A percentile compares a stretch with the other conserved stretches of the same genome.
Evolutionary conservation across 2,113 vertebrate species (phyloP).

Genomic region (Scolopax mira): DNA sequence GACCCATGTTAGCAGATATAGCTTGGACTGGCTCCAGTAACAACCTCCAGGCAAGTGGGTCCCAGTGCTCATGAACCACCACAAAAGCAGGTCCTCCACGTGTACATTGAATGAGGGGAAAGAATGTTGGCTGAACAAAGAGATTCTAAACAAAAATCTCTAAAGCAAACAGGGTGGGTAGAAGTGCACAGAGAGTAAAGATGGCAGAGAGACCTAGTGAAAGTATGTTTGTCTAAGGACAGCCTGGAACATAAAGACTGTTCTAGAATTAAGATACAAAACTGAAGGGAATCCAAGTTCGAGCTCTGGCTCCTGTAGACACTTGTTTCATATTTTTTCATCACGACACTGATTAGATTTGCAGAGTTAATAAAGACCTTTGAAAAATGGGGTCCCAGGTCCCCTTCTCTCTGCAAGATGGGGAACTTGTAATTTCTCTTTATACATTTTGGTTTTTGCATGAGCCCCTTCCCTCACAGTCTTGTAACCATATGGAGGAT

Average conservation of each 20-base stretch:
- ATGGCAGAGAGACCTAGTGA: not conserved
- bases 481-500: not conserved
- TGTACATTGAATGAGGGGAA: not conserved
- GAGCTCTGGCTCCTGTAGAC: not conserved
- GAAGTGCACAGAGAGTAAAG: not conserved
- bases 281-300: not conserved
- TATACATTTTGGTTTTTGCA: fast-evolving
- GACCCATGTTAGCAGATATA: not conserved
- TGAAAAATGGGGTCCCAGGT: not conserved
- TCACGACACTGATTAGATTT: not conserved
- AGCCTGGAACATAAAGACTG: not conserved
- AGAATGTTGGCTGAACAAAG: not conserved
- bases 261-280: not conserved
- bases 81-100: not conserved
- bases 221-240: not conserved
- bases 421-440: not conserved
- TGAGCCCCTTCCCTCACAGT: fast-evolving
- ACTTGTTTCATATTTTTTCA: not conserved
- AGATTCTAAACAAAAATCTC: not conserved
- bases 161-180: not conserved
- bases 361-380: not conserved
- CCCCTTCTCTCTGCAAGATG: not conserved
- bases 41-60: not conserved
- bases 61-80: not conserved
- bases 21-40: not conserved